Conservation (phyloP, 2,888 invertebrate genomes). For the Pyrgus malvae region DNA sequence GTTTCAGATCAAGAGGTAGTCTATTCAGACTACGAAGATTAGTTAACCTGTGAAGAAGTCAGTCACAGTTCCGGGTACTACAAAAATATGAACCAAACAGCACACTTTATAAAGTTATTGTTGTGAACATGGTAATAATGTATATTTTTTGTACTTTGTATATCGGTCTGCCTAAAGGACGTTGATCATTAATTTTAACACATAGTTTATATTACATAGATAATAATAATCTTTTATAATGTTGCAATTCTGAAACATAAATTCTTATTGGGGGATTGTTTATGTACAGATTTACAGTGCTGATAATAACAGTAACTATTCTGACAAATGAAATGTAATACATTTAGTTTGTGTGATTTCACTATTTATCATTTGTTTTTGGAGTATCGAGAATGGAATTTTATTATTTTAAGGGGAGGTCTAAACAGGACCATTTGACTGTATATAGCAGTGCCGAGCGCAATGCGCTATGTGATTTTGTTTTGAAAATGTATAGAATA, state of each 20-base stretch:
- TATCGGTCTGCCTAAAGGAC: constrained; percentile 59
- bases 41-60: constrained; percentile 8
- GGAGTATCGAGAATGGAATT: constrained; percentile 22
- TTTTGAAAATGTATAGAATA: constrained; percentile 31
- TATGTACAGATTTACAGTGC: constrained; percentile 46
- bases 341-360: constrained; percentile 7
- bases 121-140: constrained; percentile 65
- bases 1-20: constrained; percentile 29
- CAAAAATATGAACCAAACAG: neutral
- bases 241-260: constrained; percentile 63
- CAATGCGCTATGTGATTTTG: constrained; percentile 40
- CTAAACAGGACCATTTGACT: constrained; percentile 14
- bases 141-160: constrained; percentile 79
- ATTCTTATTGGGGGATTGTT: constrained; percentile 56
- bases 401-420: constrained; percentile 22
- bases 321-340: constrained; percentile 20
- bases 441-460: constrained; percentile 49
- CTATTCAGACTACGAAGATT: constrained; percentile 15
- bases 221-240: constrained; percentile 46
- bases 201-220: constrained; percentile 49
- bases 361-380: constrained; percentile 20
- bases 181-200: constrained; percentile 52
- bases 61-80: neutral
- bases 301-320: constrained; percentile 21
- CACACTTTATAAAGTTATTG: constrained; percentile 36